These are phyloP conservation scores for Magallana nippona DNA, from an alignment of 2,888 invertebrate species.

Conservation along the genomic window DNA sequence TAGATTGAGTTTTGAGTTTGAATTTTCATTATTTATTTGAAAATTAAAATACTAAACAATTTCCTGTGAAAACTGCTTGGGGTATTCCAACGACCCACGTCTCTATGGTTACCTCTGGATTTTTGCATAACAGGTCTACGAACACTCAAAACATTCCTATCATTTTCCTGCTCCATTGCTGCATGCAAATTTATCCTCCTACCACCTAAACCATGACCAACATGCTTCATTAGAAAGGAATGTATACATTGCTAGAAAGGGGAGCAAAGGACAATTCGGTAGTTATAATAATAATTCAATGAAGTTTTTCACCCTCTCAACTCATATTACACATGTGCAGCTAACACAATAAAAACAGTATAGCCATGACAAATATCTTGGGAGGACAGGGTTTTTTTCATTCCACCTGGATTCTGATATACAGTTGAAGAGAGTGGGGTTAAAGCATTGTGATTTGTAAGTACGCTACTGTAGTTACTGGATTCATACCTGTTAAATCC, in stretches of 20 bases:
- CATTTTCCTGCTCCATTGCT: slow-evolving; percentile 38
- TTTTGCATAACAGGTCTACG: slow-evolving; percentile 33
- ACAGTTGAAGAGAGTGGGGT: neutral
- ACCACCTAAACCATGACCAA: slow-evolving; percentile 41
- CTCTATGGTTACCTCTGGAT: slow-evolving; percentile 36
- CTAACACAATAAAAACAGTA: neutral
- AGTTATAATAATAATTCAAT: neutral
- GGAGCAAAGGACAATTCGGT: neutral
- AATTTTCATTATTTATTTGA: neutral
- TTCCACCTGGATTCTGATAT: neutral
- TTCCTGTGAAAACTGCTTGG: slow-evolving; percentile 20
- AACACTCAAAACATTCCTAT: slow-evolving; percentile 39
- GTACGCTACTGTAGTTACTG: neutral
- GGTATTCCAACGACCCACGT: neutral
- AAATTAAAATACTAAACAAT: neutral
- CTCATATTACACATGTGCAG: neutral
- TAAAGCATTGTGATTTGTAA: slow-evolving; percentile 1
- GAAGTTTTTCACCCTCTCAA: neutral
- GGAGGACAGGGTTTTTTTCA: neutral
- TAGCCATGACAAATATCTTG: neutral
- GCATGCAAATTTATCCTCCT: slow-evolving; percentile 47
- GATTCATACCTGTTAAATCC: slow-evolving; percentile 21
- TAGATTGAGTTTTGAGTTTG: too few relatives aligned
- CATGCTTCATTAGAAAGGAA: slow-evolving; percentile 4
- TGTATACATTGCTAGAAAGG: neutral